Evolutionary conservation across 92 coral and sea anemone species (phyloP).

Genomic region (Diadumene lineata): DNA sequence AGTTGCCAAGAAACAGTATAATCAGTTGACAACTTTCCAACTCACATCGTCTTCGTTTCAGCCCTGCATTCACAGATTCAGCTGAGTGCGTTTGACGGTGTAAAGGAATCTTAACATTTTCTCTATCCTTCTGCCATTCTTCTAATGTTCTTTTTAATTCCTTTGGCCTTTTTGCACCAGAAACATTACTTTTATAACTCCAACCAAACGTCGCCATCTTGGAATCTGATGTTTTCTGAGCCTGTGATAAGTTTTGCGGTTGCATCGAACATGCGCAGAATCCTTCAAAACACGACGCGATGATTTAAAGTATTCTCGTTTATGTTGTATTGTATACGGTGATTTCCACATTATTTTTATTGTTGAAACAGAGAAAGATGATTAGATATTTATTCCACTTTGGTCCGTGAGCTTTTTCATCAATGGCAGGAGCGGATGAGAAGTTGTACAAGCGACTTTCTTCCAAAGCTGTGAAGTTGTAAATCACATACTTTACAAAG

Average conservation of each 20-base stretch:
- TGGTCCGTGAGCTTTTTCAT: not conserved
- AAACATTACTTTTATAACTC: slow-evolving; percentile 77
- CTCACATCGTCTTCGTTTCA: slow-evolving; percentile 59
- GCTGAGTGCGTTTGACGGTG: slow-evolving; percentile 84
- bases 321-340: not conserved
- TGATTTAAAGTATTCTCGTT: not conserved
- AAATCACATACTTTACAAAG: not conserved
- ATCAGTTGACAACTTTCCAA: not conserved
- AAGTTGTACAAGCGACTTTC: not conserved
- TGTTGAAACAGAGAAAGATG: not conserved
- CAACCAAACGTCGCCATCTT: slow-evolving; percentile 93
- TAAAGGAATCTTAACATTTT: slow-evolving; percentile 34
- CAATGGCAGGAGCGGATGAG: not conserved
- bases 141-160: slow-evolving; percentile 66
- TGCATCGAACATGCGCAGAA: slow-evolving; percentile 1
- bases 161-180: slow-evolving; percentile 72
- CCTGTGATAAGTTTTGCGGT: not conserved
- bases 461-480: not conserved
- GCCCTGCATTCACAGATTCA: slow-evolving; percentile 75
- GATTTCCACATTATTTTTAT: not conserved
- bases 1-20: not conserved
- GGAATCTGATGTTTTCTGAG: slow-evolving; percentile 3
- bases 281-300: slow-evolving; percentile 6
- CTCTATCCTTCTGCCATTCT: slow-evolving; percentile 77
- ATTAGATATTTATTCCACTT: not conserved